phyloP scores from a whole-genome alignment of 2,113 vertebrate genomes.

The Erpornis zantholeuca region DNA sequence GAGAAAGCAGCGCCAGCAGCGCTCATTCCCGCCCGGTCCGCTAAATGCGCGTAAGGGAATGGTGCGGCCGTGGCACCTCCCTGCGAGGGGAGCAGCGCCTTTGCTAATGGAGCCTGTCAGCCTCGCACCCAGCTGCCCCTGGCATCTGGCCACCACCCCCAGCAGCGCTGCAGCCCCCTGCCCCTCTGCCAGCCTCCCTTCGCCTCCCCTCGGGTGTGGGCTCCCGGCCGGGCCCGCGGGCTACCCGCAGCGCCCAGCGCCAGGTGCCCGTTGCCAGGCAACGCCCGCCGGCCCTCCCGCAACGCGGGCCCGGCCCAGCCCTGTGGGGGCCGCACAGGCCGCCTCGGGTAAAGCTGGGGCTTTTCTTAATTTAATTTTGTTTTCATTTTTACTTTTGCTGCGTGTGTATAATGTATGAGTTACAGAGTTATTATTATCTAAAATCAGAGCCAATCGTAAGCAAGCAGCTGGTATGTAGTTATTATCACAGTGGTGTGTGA shows the following conservation, averaged over 20 bases:
- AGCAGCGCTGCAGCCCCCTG: not conserved
- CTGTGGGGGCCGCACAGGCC: no score
- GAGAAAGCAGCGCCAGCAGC: not conserved
- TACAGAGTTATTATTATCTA: not conserved
- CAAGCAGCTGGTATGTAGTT: not conserved
- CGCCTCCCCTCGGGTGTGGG: not conserved
- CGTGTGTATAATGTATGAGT: not conserved
- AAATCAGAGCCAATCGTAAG: not conserved
- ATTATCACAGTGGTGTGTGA: not conserved
- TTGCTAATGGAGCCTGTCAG: not conserved
- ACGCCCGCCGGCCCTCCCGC: rapidly evolving
- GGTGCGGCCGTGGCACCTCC: no score
- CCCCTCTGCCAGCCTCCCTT: not conserved
- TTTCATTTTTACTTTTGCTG: not conserved
- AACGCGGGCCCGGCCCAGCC: rapidly evolving
- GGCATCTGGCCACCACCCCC: rapidly evolving
- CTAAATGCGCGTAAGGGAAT: not conserved
- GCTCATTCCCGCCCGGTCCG: not conserved
- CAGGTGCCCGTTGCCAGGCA: not conserved
- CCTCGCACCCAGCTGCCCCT: not conserved
- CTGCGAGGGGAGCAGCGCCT: not conserved
- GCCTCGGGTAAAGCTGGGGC: rapidly evolving
- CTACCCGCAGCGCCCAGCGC: rapidly evolving
- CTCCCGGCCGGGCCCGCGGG: not conserved
- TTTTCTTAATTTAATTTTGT: no score